Evolutionary conservation across 2,113 vertebrate genomes (phyloP).

Genomic region (Platycercus adscitus): DNA sequence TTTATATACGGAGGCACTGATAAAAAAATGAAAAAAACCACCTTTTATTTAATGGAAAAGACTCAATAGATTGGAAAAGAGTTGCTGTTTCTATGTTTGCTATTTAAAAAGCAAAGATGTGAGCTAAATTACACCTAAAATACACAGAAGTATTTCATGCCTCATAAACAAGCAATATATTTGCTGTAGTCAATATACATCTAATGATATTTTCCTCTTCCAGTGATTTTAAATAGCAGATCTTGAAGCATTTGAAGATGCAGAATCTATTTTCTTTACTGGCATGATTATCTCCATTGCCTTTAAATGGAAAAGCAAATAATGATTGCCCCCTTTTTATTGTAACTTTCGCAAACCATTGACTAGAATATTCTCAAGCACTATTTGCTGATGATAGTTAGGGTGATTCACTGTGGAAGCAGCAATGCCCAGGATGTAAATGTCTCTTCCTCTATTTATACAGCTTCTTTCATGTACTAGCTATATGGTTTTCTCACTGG

Average conservation of each 20-base stretch:
- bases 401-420: not conserved
- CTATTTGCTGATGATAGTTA: not conserved
- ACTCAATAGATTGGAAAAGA: not conserved
- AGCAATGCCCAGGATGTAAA: not conserved
- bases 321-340: not conserved
- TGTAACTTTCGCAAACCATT: not conserved
- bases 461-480: not conserved
- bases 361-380: not conserved
- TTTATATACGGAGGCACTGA: not conserved
- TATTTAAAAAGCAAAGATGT: not conserved
- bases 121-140: not conserved
- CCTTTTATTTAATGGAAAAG: not conserved
- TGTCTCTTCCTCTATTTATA: not conserved
- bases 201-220: not conserved
- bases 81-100: not conserved
- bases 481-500: not conserved
- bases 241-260: not conserved
- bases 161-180: not conserved
- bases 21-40: not conserved
- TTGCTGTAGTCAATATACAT: not conserved
- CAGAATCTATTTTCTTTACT: not conserved
- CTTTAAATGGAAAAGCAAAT: not conserved
- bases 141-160: not conserved
- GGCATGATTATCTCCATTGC: not conserved
- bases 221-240: not conserved